Base-by-base conservation (phyloP, 1,140 invertebrate genomes). In the Helicoverpa armigera region DNA sequence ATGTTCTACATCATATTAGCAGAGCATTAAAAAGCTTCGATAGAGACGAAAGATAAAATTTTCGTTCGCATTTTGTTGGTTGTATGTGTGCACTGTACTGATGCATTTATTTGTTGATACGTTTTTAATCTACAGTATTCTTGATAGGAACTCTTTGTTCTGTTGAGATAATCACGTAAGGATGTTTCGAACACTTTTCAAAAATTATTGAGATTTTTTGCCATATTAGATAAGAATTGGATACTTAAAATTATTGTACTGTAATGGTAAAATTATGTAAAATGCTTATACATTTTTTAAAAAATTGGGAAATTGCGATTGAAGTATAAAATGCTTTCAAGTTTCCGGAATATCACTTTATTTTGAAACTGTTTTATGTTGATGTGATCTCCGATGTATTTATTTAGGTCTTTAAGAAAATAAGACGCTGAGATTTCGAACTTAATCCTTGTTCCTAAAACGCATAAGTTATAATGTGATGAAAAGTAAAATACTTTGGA, bases 11-110 rank as follows among this genome's bases (percentile, higher is more conserved):
- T 83, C 90, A 92, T 61, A 86, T 92, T 7, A 77, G 80, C 2
- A 89, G 93, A 85, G 91, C 92, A 56, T 82, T 94, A 4, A 94
- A 93, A 85, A 94, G 85, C 86, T 89, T 86, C 43, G 82, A 88
- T 43, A 60, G 67, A 58, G 60, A 63, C 18, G 43, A 80, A n/a
- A 80, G 69, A 51, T 74, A 80, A 74, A 63, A 51, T 16, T 72
- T 61, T 0, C 51, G 13, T 79, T 72, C 29, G 10, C 23, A 70
- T 13, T 9, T 54, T 51, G 43, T 31, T 78, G 11, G 31, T 78
- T 67, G 14, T 50, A 50, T 58, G 60, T 12, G 10, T 79, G 53
- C 35, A 58, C 23, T 23, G 58, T 31, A 29, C 2, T 53, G 43
- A 54, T 74, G 78, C 78, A 80, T 86, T 86, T 86, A 85, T 60